Evolutionary conservation across 1,140 invertebrate species (phyloP).

Genomic region (Ephestia elutella): DNA sequence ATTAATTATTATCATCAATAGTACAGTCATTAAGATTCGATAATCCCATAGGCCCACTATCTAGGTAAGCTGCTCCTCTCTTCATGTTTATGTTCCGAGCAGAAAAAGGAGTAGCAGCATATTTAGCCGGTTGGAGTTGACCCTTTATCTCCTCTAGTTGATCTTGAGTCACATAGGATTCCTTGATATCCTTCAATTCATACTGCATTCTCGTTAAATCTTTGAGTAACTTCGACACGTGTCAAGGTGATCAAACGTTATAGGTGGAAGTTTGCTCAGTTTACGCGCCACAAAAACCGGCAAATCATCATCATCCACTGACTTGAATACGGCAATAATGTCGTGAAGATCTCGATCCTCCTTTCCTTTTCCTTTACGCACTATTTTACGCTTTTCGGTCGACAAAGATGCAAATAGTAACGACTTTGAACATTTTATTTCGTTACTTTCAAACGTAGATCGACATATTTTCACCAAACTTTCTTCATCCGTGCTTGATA

Average conservation of each 20-base stretch:
- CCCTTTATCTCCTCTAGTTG: not conserved
- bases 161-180: not conserved
- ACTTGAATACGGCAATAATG: slow-evolving; percentile 17
- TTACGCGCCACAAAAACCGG: slow-evolving; percentile 4
- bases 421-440: too few relatives aligned
- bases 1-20: not conserved
- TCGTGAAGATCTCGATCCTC: slow-evolving; percentile 16
- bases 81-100: not conserved
- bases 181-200: not conserved
- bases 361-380: slow-evolving; percentile 18
- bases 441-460: too few relatives aligned
- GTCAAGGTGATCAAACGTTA: slow-evolving; percentile 2
- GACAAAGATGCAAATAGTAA: slow-evolving; percentile 20
- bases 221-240: slow-evolving; percentile 2
- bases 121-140: not conserved
- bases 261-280: not conserved
- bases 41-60: slow-evolving; percentile 8
- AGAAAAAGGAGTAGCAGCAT: not conserved
- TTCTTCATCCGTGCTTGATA: too few relatives aligned
- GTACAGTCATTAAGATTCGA: not conserved
- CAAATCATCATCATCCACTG: not conserved
- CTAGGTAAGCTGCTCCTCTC: not conserved
- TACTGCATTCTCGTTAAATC: not conserved
- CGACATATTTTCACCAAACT: too few relatives aligned
- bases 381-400: slow-evolving; percentile 9